Evolutionary conservation across 1,140 invertebrate species (phyloP), one percentile per base, ranked within the genome.

Genomic region (Cyphomyrmex costatus): DNA sequence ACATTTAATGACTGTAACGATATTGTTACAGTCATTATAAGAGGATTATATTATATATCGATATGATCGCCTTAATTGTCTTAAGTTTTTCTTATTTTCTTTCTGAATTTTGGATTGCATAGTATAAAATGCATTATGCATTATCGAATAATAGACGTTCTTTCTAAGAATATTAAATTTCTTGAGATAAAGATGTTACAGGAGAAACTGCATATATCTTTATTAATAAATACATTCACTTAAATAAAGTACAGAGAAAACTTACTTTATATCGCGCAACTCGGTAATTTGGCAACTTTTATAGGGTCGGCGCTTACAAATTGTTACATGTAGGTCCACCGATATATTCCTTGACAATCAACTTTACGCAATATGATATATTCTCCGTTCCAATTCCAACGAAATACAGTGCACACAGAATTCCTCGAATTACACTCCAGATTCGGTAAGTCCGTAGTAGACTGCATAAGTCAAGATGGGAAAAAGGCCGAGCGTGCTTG

Each of bases 351-450:
- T 60, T 46, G 24, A 83, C 66, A 71, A 74, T 83, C 68, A 74
- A 83, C 68, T 83, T 83, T 73, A 49, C 27, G 53, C 53, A 68
- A 83, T 83, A 61, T 73, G 79, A 83, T 73, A 60, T 46, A 82
- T 82, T 27, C 51, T 21, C 3, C 53, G 68, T 56, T 74, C 42
- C 79, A 74, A 83, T 83, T 83, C 79, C 36, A 8, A 12, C 79
- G 79, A 30, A 33, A 73, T 61, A 74, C 36, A 6, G 53, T 14
- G 46, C 51, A 73, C 36, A 73, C 14, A 60, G 53, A 74, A 83
- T 83, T 74, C 56, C 79, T 61, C 68, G 79, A 60, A 83, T 83
- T 74, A 46, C n/a, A n/a, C 68, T 83, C 68, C 68, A 36, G 33
- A 19, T 66, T 30, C 76, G 42, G 24, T 27, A 21, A 63, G 30